These are phyloP conservation scores for Mongoloraphidia duomilia DNA, from an alignment of 2,888 invertebrate species.

Conservation along the genomic window DNA sequence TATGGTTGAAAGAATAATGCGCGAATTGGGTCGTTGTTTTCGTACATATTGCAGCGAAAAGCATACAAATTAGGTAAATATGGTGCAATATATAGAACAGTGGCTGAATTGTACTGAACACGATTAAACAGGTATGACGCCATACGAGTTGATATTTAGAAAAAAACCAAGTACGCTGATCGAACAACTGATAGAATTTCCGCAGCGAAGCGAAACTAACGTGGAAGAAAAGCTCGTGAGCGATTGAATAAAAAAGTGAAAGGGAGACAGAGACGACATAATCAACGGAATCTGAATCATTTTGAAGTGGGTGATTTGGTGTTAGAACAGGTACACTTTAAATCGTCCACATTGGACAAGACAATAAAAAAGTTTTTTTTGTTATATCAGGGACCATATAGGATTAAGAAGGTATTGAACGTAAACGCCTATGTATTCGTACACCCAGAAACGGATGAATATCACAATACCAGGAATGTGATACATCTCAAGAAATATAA, in stretches of 20 bases:
- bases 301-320: constrained; percentile 2
- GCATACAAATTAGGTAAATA: constrained; percentile 10
- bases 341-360: no score
- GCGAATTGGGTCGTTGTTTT: constrained; percentile 15
- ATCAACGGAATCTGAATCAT: neutral
- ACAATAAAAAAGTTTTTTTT: no score
- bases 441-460: no score
- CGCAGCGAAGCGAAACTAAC: neutral
- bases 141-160: constrained; percentile 7
- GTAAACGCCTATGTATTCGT: no score
- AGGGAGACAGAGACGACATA: no score
- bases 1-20: constrained; percentile 15
- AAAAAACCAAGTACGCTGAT: constrained; percentile 1
- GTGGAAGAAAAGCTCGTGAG: neutral
- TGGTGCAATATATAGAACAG: constrained; percentile 11
- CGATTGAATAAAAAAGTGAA: neutral
- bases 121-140: constrained; percentile 12
- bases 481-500: no score
- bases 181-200: no score
- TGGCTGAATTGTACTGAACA: constrained; percentile 11
- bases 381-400: no score
- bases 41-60: no score
- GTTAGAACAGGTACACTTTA: constrained; percentile 2
- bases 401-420: no score
- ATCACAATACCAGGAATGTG: no score